Base-by-base conservation (phyloP, 2,888 invertebrate genomes). In the Drosophila fungiperda region DNA sequence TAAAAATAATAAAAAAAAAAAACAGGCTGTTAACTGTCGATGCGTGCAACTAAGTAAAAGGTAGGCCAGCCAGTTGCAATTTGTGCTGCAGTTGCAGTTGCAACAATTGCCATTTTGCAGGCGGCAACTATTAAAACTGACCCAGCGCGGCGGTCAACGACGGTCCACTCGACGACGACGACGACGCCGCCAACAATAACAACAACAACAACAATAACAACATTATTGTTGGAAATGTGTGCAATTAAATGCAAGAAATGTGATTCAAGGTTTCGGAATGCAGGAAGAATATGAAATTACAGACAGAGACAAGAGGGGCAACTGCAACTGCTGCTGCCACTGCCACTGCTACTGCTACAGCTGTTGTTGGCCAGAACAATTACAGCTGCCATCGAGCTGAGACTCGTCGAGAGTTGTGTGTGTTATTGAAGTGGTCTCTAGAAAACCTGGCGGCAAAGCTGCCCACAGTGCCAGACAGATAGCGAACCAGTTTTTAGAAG, bases 241-340 rank as follows among this genome's bases (percentile, higher is more conserved):
- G 78, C 85, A 86, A 86, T 86, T 86, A 86, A 86, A 87, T 87
- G 88, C 85, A 86, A 85, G 83, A 80, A 88, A 89, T 78, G 87
- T 93, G 93, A 93, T 93, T 93, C 93, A 93, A 93, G 93, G 93
- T 92, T 93, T 92, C 91, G 93, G 92, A 91, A 93, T 93, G 93
- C 93, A 93, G 93, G 93, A 93, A 93, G 93, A 93, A 87, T 90
- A 91, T 92, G 85, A 84, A 82, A 84, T 92, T 92, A 85, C 90
- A 87, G 76, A 50, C 80, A 63, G 68, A 61, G 76, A 45, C 63
- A 60, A 68, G 59, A 63, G 66, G 42, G 45, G 12, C 20, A 55
- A 38, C 23, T 9, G n/a, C 50, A 50, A 50, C 50, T 11, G 42
- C 42, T 9, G 8, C 42, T 49, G 42, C 42, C 20, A 20, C 42